Percentiles rank a stretch among this genome's conserved stretches.
Evolutionary conservation across 2,797 vertebrate genomes (phyloP).

Genomic region (Natrix natrix): DNA sequence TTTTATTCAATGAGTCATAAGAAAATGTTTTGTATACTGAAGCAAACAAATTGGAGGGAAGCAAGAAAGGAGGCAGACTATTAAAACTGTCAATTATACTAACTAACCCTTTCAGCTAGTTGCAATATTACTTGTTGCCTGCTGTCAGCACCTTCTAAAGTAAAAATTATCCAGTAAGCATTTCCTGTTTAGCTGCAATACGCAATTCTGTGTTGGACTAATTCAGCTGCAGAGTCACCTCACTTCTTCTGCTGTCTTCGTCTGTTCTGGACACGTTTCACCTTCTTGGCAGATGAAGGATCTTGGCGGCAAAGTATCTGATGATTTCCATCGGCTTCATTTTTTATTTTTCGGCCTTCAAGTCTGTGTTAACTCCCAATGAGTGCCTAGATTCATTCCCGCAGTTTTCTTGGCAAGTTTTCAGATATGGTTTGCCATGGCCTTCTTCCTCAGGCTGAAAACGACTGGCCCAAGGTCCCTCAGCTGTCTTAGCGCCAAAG

Average conservation of each 20-base stretch:
- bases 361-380: background rate
- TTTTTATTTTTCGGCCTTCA: background rate
- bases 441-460: background rate
- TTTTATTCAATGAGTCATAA: background rate
- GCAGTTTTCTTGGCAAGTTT: background rate
- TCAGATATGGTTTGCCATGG: background rate
- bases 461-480: background rate
- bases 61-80: background rate
- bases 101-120: fast-evolving
- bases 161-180: constrained; percentile 35
- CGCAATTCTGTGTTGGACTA: constrained; percentile 2
- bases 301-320: background rate
- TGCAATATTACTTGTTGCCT: background rate
- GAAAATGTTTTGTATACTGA: background rate
- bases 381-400: background rate
- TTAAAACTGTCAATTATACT: background rate
- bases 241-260: background rate
- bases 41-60: constrained; percentile 5
- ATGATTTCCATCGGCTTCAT: background rate
- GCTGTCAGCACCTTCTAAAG: constrained; percentile 16
- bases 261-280: background rate
- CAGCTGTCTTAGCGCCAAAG: background rate
- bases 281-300: background rate
- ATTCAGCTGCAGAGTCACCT: background rate
- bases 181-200: constrained; percentile 53